Evolutionary conservation across 2,888 invertebrate species (phyloP).

Genomic region (Apamea monoglypha): DNA sequence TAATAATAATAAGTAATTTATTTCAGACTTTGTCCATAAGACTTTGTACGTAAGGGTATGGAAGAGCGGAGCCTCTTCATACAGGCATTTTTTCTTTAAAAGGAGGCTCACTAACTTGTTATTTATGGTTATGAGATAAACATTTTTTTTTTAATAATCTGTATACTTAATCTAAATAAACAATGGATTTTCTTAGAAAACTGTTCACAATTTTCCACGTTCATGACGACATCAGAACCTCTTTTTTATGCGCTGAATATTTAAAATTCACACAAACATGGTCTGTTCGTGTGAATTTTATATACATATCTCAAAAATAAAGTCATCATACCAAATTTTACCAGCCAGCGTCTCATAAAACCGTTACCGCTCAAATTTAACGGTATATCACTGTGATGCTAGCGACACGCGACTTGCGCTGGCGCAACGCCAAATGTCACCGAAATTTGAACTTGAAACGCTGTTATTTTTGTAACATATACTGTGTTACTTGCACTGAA

Average conservation of each 20-base stretch:
- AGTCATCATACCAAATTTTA: constrained; percentile 23
- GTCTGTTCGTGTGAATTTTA: too few relatives aligned
- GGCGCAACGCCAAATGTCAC: constrained; percentile 72
- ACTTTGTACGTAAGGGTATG: too few relatives aligned
- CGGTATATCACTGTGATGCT: constrained; percentile 51
- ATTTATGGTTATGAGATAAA: too few relatives aligned
- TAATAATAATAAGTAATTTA: too few relatives aligned
- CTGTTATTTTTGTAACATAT: constrained; percentile 76
- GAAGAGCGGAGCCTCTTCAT: too few relatives aligned
- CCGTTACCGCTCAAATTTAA: constrained; percentile 40
- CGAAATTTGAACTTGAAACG: constrained; percentile 72
- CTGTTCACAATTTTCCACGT: not conserved
- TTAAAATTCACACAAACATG: too few relatives aligned
- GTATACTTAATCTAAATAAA: not conserved
- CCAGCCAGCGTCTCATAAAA: constrained; percentile 3
- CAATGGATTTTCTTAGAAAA: not conserved
- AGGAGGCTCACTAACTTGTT: too few relatives aligned
- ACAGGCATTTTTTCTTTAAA: too few relatives aligned
- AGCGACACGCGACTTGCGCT: constrained; percentile 62
- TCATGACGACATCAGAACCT: not conserved
- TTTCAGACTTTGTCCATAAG: too few relatives aligned
- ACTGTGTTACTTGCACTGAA: constrained; percentile 67
- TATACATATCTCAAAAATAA: constrained; percentile 31
- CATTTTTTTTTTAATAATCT: too few relatives aligned
- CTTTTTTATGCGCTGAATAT: not conserved